A percentile compares a stretch with the other conserved stretches of the same genome.
These are phyloP conservation scores for Vombatus ursinus DNA, from an alignment of 2,113 vertebrate species.

Conservation along the genomic window DNA sequence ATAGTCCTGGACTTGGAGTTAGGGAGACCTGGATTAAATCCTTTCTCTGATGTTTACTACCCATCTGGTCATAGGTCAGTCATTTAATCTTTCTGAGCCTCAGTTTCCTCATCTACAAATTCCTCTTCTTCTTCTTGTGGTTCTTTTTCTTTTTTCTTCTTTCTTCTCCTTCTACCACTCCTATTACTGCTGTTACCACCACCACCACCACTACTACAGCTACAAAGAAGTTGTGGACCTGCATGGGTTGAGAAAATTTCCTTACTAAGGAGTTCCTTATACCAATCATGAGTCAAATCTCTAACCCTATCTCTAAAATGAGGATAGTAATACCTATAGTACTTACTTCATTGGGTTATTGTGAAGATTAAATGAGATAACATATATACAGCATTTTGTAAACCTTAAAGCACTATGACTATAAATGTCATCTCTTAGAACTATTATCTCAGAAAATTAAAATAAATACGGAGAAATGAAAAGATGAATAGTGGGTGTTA, in stretches of 20 bases:
- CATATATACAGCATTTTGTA: not conserved
- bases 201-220: no score
- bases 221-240: no score
- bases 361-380: not conserved
- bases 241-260: no score
- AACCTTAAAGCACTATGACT: not conserved
- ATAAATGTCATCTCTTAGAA: not conserved
- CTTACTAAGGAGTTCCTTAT: no score
- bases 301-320: no score
- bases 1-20: not conserved
- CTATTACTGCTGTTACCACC: no score
- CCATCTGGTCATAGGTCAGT: not conserved
- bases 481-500: not conserved
- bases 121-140: not conserved
- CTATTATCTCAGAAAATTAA: not conserved
- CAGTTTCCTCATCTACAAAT: not conserved
- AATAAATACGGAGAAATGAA: not conserved
- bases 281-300: no score
- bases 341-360: not conserved
- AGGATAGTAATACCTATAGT: not conserved
- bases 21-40: not conserved
- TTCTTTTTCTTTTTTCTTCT: no score
- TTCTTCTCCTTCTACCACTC: no score
- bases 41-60: not conserved
- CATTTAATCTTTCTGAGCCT: not conserved